Conservation (phyloP, 2,113 vertebrate species). For the Zootoca vivipara region DNA sequence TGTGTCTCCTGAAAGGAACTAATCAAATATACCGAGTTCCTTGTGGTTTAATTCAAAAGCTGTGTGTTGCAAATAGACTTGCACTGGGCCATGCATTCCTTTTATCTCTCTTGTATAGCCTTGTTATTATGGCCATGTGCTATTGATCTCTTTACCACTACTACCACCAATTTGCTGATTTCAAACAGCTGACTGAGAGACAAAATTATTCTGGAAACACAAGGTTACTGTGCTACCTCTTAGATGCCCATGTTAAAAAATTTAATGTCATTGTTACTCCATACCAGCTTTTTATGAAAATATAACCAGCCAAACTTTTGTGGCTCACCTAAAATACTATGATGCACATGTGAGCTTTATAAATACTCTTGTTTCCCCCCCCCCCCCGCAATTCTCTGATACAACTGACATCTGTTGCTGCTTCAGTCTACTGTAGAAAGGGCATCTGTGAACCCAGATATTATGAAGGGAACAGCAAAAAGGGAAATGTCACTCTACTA, state of each 20-base stretch:
- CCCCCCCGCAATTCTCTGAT: background rate
- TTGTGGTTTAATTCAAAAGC: conserved; percentile 65
- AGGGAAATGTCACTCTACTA: background rate
- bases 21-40: conserved; percentile 66
- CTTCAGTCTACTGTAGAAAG: conserved; percentile 3
- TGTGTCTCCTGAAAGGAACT: conserved; percentile 63
- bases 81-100: conserved; percentile 55
- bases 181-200: conserved; percentile 51
- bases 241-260: background rate
- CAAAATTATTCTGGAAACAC: conserved; percentile 45
- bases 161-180: conserved; percentile 22
- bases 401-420: background rate
- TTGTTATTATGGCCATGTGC: conserved; percentile 55
- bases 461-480: background rate
- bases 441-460: background rate
- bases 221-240: background rate
- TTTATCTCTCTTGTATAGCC: conserved; percentile 58
- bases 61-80: conserved; percentile 46
- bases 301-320: background rate
- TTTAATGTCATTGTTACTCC: background rate
- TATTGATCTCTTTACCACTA: conserved; percentile 59
- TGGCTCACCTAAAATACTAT: background rate
- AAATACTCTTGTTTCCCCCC: background rate
- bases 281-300: background rate
- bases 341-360: background rate